Evolutionary conservation across 1,140 invertebrate species (phyloP).

Genomic region (Drosophila sturtevanti): DNA sequence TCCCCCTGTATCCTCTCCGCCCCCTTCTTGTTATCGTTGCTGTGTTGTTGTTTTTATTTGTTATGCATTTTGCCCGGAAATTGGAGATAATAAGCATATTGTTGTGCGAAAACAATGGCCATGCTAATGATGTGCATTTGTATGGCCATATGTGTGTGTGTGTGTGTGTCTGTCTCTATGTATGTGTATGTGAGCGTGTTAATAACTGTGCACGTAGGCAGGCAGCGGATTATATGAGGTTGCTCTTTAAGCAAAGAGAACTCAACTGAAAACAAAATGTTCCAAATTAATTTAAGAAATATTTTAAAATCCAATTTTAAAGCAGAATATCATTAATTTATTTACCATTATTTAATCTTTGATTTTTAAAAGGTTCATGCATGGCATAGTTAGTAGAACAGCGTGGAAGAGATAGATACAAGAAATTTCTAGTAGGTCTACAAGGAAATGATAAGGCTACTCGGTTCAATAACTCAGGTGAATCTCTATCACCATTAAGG

Average conservation of each 20-base stretch:
- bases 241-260: slow-evolving; percentile 1
- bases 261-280: slow-evolving; percentile 4
- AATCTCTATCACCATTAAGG: no score
- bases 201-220: slow-evolving; percentile 52
- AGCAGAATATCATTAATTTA: no score
- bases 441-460: no score
- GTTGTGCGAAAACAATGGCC: slow-evolving; percentile 75
- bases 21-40: background rate
- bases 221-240: slow-evolving; percentile 2
- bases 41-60: slow-evolving; percentile 74
- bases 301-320: no score
- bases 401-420: no score
- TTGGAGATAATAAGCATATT: slow-evolving; percentile 80
- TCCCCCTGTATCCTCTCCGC: background rate
- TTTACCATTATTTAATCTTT: no score
- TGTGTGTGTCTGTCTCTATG: slow-evolving; percentile 11
- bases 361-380: no score
- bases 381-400: no score
- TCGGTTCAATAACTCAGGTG: no score
- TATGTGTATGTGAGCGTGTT: slow-evolving; percentile 26
- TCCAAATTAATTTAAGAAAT: slow-evolving; percentile 6
- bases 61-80: slow-evolving; percentile 78
- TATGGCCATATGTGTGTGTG: slow-evolving; percentile 36
- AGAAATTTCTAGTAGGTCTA: no score
- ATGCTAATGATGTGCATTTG: slow-evolving; percentile 75